These are phyloP conservation scores for Hipposideros larvatus DNA, from an alignment of 2,797 vertebrate genomes.

Conservation along the genomic window DNA sequence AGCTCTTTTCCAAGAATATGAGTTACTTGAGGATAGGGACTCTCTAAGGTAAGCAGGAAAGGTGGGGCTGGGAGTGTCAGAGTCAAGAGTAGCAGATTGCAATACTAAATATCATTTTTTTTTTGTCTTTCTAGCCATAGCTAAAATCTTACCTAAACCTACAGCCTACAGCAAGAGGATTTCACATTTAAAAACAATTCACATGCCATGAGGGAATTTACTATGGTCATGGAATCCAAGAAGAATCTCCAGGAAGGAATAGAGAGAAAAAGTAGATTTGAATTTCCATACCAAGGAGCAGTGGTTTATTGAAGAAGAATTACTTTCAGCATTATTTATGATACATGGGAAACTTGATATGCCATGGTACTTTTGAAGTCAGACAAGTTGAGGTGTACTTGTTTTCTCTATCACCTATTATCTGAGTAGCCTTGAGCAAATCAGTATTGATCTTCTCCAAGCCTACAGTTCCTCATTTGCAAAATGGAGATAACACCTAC, in stretches of 20 bases:
- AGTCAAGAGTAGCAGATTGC: not conserved
- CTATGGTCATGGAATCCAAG: not conserved
- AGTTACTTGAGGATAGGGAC: not conserved
- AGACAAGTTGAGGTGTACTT: not conserved
- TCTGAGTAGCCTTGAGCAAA: constrained; percentile 22
- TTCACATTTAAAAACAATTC: constrained; percentile 48
- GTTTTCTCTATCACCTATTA: constrained; percentile 3
- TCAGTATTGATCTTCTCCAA: not conserved
- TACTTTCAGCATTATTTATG: not conserved
- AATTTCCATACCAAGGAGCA: not conserved
- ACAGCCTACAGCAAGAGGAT: not conserved
- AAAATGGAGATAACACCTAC: not conserved
- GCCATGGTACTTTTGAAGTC: not conserved
- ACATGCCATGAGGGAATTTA: not conserved
- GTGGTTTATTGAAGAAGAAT: not conserved
- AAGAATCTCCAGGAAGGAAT: constrained; percentile 16
- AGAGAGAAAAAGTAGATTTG: not conserved
- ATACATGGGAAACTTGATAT: not conserved
- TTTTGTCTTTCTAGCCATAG: not conserved
- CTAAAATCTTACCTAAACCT: constrained; percentile 12
- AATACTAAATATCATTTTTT: not conserved
- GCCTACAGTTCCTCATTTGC: not conserved
- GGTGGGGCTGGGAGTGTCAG: not conserved
- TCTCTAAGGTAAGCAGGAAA: not conserved
- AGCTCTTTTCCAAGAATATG: not conserved